Evolutionary conservation across 2,113 vertebrate genomes (phyloP).

Genomic region (Sterna hirundo): DNA sequence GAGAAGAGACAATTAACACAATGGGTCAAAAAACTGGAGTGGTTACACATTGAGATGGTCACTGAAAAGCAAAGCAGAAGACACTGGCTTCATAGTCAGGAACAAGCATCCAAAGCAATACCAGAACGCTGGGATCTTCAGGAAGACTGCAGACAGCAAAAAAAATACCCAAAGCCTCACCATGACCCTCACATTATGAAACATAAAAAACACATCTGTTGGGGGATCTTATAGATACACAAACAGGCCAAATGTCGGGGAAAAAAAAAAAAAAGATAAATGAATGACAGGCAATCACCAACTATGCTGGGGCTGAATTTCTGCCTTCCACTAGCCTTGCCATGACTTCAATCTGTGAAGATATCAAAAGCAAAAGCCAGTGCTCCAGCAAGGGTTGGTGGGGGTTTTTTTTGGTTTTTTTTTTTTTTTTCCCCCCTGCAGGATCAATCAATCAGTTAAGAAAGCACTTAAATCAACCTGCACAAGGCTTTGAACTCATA

Average conservation of each 20-base stretch:
- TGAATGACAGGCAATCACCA: constrained; percentile 35
- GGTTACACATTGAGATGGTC: background rate
- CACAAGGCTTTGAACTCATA: constrained; percentile 41
- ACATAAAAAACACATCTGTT: background rate
- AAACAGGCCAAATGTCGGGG: constrained; percentile 28
- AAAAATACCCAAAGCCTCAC: background rate
- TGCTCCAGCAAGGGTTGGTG: background rate
- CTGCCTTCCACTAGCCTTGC: constrained; percentile 41
- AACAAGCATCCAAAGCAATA: background rate
- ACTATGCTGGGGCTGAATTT: constrained; percentile 9
- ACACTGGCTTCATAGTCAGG: background rate
- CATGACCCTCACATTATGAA: background rate
- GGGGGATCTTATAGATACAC: background rate
- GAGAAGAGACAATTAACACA: background rate
- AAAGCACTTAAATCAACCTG: constrained; percentile 25
- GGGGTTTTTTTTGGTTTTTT: background rate
- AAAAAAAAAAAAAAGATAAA: background rate
- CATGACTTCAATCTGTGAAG: background rate
- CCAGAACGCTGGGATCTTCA: background rate
- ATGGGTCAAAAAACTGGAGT: background rate
- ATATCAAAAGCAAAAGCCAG: constrained; percentile 34
- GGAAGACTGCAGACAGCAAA: background rate
- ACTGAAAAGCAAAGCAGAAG: background rate
- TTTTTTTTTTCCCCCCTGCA: background rate
- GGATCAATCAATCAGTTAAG: constrained; percentile 47